Evolutionary conservation across 2,888 invertebrate genomes (phyloP), one percentile per base, ranked within the genome.

Genomic region (Andrena praecox): DNA sequence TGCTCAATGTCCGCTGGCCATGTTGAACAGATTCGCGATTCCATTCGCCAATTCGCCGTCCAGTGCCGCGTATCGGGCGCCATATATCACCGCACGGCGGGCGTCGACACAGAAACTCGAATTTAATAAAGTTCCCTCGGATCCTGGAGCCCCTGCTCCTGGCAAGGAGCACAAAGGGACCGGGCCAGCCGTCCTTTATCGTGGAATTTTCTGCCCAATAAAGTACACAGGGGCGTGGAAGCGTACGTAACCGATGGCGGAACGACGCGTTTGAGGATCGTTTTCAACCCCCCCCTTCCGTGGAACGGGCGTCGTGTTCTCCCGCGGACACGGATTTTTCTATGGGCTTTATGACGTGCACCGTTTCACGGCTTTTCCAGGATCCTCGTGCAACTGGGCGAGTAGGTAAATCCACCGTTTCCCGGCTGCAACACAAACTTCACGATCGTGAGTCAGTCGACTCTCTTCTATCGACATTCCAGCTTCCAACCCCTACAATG

Each of bases 181-280:
- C 81, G 60, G 90, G 89, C 90, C 89, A 91, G 90, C 90, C 90
- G 91, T 87, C 73, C 90, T 92, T 93, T 92, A 93, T 92, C 90
- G 92, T 90, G 90, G 89, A 93, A 93, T 93, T 93, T 93, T 93
- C 93, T 93, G 92, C 91, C 91, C 93, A 93, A 93, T 93, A 93
- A 93, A 93, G 85, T 93, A 91, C 89, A 90, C 62, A 79, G 56
- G 77, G 79, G 79, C 85, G 85, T 87, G 85, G 82, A 80, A 74
- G 63, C 73, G 69, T 56, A 59, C 60, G 77, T 72, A 86, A 84
- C 84, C 79, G 77, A 83, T 78, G 71, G 74, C 72, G 76, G 76
- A 75, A 73, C 75, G 76, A 70, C 68, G 78, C 80, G 77, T 85
- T 87, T 87, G 87, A 80, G 73, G 80, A 87, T 87, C 86, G 76